phyloP scores from a whole-genome alignment of 2,113 vertebrate genomes.

The Siphamia tubifer region DNA sequence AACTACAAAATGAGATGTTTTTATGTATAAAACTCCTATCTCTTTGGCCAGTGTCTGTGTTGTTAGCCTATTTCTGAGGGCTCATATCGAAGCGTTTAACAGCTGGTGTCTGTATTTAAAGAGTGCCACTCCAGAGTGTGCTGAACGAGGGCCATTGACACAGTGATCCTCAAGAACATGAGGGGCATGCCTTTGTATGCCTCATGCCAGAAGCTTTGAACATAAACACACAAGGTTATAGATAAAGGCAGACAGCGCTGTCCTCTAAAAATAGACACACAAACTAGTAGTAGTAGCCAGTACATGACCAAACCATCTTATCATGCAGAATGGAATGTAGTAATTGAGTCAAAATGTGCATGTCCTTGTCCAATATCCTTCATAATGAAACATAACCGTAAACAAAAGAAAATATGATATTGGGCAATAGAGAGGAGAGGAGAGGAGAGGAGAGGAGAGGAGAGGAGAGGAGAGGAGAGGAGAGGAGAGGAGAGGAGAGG shows the following conservation, averaged over 20 bases:
- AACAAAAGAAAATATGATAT: no score
- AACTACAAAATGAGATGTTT: no score
- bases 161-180: conserved; percentile 71
- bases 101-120: conserved; percentile 77
- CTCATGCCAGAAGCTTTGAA: conserved; percentile 53
- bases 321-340: conserved; percentile 32
- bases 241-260: conserved; percentile 43
- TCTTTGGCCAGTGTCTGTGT: conserved; percentile 22
- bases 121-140: conserved; percentile 58
- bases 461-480: background rate
- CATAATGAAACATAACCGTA: no score
- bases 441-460: no score
- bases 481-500: no score
- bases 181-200: conserved; percentile 59
- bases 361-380: no score
- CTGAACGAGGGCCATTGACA: conserved; percentile 66
- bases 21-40: conserved; percentile 13
- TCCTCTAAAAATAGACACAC: conserved; percentile 63
- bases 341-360: no score
- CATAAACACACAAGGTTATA: conserved; percentile 72
- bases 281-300: conserved; percentile 39
- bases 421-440: no score
- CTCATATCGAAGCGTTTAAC: conserved; percentile 52
- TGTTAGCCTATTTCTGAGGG: conserved; percentile 55
- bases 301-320: conserved; percentile 43